Evolutionary conservation across 2,797 vertebrate species (phyloP).

Genomic region (Enteromius trimaculatus): DNA sequence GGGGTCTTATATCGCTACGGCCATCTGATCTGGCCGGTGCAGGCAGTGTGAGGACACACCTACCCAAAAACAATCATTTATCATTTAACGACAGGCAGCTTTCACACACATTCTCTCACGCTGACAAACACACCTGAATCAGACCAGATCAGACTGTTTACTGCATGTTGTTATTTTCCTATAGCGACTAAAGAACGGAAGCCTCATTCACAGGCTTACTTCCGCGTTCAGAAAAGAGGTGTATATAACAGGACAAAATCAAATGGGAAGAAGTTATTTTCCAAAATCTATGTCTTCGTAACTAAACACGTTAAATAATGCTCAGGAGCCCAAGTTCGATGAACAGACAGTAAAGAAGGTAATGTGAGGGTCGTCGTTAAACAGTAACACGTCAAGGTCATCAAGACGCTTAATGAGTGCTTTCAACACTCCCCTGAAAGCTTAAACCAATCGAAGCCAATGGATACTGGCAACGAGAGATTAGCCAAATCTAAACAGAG

Average conservation of each 20-base stretch:
- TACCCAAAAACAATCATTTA: constrained; percentile 84
- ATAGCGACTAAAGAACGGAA: no score
- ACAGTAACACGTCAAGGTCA: constrained; percentile 62
- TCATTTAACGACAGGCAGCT: constrained; percentile 80
- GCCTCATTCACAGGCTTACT: no score
- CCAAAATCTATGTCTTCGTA: neutral
- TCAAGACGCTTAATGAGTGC: constrained; percentile 40
- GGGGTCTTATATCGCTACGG: constrained; percentile 73
- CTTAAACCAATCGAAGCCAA: constrained; percentile 44
- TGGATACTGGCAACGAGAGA: constrained; percentile 46
- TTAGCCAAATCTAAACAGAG: constrained; percentile 61
- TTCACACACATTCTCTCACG: constrained; percentile 4
- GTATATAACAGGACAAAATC: no score
- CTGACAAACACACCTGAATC: constrained; percentile 46
- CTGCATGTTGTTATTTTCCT: no score
- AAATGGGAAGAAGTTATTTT: no score
- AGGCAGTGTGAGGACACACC: constrained; percentile 53
- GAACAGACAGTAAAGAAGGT: neutral
- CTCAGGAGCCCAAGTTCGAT: constrained; percentile 1
- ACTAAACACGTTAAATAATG: constrained; percentile 11
- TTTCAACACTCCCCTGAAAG: constrained; percentile 10
- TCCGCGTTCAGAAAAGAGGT: no score
- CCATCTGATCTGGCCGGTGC: constrained; percentile 80
- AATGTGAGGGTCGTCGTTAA: neutral
- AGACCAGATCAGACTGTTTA: no score